A percentile compares a stretch with the other conserved stretches of the same genome.
phyloP scores from a whole-genome alignment of 1,140 invertebrate species.

The Aphaenogaster rudis region DNA sequence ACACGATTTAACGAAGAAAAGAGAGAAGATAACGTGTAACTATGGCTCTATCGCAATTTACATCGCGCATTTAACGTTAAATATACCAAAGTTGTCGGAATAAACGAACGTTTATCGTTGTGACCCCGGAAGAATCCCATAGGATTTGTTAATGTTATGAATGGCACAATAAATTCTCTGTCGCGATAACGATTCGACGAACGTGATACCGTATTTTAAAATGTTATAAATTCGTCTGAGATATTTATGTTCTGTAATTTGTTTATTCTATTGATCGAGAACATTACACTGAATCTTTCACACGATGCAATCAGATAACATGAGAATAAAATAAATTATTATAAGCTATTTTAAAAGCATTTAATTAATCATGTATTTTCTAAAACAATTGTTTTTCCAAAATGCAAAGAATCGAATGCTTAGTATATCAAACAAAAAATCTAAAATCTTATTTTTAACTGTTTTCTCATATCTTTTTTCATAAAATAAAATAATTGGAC shows the following conservation, averaged over 20 bases:
- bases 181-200: conserved; percentile 40
- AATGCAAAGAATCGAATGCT: neutral
- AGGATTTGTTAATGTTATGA: conserved; percentile 50
- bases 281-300: neutral
- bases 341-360: neutral
- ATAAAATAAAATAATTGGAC: neutral
- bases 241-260: conserved; percentile 23
- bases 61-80: conserved; percentile 27
- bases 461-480: neutral
- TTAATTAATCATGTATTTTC: conserved; percentile 19
- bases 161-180: conserved; percentile 47
- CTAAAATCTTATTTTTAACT: neutral
- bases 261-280: conserved; percentile 23
- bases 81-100: conserved; percentile 41
- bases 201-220: conserved; percentile 47
- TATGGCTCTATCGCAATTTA: conserved; percentile 38
- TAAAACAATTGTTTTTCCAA: neutral
- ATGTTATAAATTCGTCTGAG: conserved; percentile 37
- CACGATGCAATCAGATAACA: neutral
- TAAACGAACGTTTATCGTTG: conserved; percentile 55
- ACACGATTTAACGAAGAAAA: neutral
- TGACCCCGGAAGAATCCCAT: conserved; percentile 20
- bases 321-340: neutral
- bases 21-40: conserved; percentile 1
- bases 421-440: neutral